These are phyloP conservation scores for Pterois miles DNA, from an alignment of 2,797 vertebrate genomes.

Conservation along the genomic window DNA sequence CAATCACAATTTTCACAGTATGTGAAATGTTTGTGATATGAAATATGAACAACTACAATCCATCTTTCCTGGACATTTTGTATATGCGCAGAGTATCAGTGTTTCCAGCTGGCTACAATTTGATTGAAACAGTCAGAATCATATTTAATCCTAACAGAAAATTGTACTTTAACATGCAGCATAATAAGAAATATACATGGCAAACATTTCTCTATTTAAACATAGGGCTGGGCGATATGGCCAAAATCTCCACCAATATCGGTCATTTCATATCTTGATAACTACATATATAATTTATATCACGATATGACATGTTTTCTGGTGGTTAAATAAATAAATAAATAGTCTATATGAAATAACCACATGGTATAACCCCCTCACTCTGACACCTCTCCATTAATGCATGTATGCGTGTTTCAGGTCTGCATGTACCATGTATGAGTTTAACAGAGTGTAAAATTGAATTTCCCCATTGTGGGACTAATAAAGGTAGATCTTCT, in stretches of 20 bases:
- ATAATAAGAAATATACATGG: neutral
- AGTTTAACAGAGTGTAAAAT: no score
- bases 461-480: no score
- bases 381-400: no score
- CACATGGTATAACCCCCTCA: no score
- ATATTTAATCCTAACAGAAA: neutral
- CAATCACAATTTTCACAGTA: neutral
- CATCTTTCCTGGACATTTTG: neutral
- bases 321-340: neutral
- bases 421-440: no score
- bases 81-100: neutral
- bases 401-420: no score
- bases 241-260: no score
- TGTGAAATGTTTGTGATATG: no score
- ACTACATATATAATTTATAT: no score
- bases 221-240: rapidly evolving
- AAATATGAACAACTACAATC: neutral
- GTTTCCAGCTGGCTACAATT: neutral
- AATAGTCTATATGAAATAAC: neutral
- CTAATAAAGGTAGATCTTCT: no score
- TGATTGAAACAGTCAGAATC: neutral
- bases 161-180: no score
- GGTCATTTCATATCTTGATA: no score
- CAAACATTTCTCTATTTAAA: neutral
- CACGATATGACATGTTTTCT: neutral